Base-by-base conservation (phyloP, 2,113 vertebrate species). In the Puntigrus tetrazona region DNA sequence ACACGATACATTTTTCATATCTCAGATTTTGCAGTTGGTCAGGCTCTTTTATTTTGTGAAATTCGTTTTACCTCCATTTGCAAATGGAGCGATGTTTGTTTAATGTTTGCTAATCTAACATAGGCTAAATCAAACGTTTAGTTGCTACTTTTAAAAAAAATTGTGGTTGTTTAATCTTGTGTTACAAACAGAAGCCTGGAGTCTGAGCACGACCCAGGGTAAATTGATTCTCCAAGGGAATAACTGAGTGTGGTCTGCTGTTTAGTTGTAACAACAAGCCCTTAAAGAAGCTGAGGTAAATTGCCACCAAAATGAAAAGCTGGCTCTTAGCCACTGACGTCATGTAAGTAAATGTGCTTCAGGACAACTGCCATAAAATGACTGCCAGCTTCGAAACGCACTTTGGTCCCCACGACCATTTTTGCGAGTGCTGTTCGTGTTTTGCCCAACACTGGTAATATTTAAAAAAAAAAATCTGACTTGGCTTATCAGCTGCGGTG, bases 291-390 rank as follows among this genome's bases (percentile, higher is more conserved):
- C 94, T 91, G 94, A 93, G 87, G 92, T 93, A 95, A 94, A 97
- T 95, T 95, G 94, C 94, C 94, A 95, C 95, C 93, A 94, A 93
- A 94, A 95, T 94, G 93, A 94, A 94, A 96, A 95, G 91, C 96
- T 98, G 96, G 95, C 94, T 92, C 88, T 91, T 91, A 96, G 96
- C 96, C 96, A 95, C 96, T 97, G 95, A 97, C 95, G 95, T 97
- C 96, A 97, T 94, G 92, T 94, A 93, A 95, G 95, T 95, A 96
- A 97, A 97, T 96, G 95, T 96, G 95, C 91, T 93, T 94, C 93
- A 96, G 94, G 91, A 94, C 93, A 91, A 92, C 90, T 93, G 94
- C 94, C 94, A 94, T 95, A 94, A 95, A 95, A 94, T 93, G 93
- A 94, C 90, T 94, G 94, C 92, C 91, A 91, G 94, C 92, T 94